Evolutionary conservation across 2,797 vertebrate species (phyloP).

Genomic region (Pyrocephalus nanus): DNA sequence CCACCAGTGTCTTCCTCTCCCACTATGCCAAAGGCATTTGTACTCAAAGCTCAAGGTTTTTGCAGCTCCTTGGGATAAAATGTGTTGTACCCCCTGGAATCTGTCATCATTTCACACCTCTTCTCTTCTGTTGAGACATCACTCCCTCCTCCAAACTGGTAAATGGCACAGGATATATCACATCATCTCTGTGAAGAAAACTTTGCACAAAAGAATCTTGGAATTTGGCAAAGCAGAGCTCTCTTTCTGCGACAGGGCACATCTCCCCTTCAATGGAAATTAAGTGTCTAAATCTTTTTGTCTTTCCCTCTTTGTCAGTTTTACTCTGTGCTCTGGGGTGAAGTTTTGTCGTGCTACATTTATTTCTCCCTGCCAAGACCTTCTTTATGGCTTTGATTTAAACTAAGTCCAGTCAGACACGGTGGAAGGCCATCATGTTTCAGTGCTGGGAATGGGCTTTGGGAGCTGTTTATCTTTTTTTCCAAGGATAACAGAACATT

Average conservation of each 20-base stretch:
- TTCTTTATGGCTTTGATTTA: conserved; percentile 60
- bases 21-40: not conserved
- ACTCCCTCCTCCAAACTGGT: not conserved
- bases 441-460: conserved; percentile 17
- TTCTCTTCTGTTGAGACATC: not conserved
- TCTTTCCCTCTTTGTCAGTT: conserved; percentile 15
- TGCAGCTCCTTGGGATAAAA: not conserved
- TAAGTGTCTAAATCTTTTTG: conserved; percentile 1
- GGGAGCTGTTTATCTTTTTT: conserved; percentile 31
- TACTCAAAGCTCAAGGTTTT: not conserved
- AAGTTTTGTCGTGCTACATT: conserved; percentile 31
- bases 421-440: conserved; percentile 8
- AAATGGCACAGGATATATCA: not conserved
- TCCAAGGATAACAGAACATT: conserved; percentile 28
- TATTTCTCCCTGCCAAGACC: conserved; percentile 41
- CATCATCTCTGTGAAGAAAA: not conserved
- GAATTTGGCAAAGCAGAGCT: not conserved
- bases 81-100: not conserved
- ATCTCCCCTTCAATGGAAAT: conserved; percentile 15
- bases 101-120: not conserved
- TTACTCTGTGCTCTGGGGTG: conserved; percentile 12
- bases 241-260: not conserved
- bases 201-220: not conserved
- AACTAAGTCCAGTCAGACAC: not conserved
- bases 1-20: not conserved